A percentile compares a stretch with the other conserved stretches of the same genome.
phyloP scores from a whole-genome alignment of 2,888 invertebrate species.

The Trissolcus japonicus region DNA sequence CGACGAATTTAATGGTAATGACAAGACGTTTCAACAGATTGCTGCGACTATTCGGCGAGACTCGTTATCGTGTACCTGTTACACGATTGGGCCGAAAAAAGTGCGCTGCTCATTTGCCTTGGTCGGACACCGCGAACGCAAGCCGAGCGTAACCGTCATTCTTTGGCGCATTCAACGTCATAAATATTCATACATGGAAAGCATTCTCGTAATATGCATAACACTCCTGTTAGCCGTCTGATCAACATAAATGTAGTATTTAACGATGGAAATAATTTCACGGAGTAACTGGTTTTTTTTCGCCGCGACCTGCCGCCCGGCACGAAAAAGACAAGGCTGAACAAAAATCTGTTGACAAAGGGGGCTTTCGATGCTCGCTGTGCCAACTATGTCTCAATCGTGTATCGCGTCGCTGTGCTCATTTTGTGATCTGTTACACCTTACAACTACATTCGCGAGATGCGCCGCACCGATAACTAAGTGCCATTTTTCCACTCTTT shows the following conservation, averaged over 20 bases:
- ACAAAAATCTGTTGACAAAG: constrained; percentile 41
- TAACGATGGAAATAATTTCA: constrained; percentile 68
- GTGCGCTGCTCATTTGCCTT: constrained; percentile 52
- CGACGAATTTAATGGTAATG: constrained; percentile 30
- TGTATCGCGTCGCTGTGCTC: constrained; percentile 49
- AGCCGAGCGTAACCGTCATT: constrained; percentile 48
- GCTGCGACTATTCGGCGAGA: constrained; percentile 41
- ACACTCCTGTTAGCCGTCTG: constrained; percentile 61
- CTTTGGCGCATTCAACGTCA: constrained; percentile 59
- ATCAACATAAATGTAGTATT: constrained; percentile 69
- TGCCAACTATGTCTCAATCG: constrained; percentile 61
- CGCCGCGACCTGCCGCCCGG: constrained; percentile 21
- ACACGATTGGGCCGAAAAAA: constrained; percentile 48
- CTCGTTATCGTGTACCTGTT: constrained; percentile 52
- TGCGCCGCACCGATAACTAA: constrained; percentile 46
- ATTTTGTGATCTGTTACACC: constrained; percentile 58
- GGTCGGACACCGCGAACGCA: constrained; percentile 41
- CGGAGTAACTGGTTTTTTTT: constrained; percentile 62
- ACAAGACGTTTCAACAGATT: constrained; percentile 41
- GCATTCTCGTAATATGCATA: constrained; percentile 61
- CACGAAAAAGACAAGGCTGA: constrained; percentile 1
- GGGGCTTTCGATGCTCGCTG: constrained; percentile 34
- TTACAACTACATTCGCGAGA: constrained; percentile 56
- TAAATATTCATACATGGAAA: constrained; percentile 67
- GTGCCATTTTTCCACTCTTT: constrained; percentile 49